A percentile compares a stretch with the other conserved stretches of the same genome.
Conservation (phyloP, 2,113 vertebrate species). For the Globicephala melas region DNA sequence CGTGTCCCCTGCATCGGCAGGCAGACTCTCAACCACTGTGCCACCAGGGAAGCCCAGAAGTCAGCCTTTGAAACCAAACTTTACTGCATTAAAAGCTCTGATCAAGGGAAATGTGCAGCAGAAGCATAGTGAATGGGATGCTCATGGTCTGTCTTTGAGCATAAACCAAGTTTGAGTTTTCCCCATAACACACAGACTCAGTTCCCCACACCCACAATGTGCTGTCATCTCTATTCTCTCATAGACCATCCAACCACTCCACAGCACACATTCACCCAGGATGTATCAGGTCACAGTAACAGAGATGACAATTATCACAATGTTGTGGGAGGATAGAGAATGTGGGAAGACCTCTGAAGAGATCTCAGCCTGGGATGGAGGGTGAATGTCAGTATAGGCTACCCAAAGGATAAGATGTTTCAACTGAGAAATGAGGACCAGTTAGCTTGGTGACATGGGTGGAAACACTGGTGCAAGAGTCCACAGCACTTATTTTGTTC, state of each 20-base stretch:
- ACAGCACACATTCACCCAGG: not conserved
- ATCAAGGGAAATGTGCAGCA: not conserved
- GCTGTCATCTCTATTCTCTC: not conserved
- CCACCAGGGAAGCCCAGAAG: not conserved
- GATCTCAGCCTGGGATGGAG: not conserved
- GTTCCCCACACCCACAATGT: not conserved
- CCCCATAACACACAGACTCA: not conserved
- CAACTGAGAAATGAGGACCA: not conserved
- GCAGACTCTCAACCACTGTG: fast-evolving
- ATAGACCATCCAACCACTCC: not conserved
- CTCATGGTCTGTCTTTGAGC: not conserved
- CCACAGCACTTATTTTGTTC: not conserved
- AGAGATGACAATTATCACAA: not conserved
- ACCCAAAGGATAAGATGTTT: not conserved
- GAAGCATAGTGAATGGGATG: not conserved
- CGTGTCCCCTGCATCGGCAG: no score
- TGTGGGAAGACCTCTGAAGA: not conserved
- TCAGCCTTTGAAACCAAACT: not conserved
- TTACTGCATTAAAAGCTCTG: not conserved
- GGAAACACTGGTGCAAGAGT: not conserved
- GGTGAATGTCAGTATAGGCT: not conserved
- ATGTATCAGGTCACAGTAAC: not conserved
- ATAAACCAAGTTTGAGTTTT: not conserved
- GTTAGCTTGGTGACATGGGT: not conserved
- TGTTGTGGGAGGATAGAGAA: not conserved